phyloP scores from a whole-genome alignment of 2,113 vertebrate genomes.

The Opisthocomus hoazin region DNA sequence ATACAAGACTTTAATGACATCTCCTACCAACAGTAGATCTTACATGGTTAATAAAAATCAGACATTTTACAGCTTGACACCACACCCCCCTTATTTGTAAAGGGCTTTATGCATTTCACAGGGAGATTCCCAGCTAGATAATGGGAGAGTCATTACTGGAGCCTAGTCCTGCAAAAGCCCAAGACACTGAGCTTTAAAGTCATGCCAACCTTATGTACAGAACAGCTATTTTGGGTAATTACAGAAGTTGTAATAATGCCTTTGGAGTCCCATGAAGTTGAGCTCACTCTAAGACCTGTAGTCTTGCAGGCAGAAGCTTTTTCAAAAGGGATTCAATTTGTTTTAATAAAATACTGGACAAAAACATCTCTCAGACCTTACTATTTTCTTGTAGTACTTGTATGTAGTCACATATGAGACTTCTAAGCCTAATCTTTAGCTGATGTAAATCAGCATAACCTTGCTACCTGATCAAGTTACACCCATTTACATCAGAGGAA shows the following conservation, averaged over 20 bases:
- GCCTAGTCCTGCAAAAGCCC: not conserved
- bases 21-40: not conserved
- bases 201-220: not conserved
- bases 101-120: not conserved
- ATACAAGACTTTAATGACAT: not conserved
- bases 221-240: slow-evolving; percentile 18
- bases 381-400: not conserved
- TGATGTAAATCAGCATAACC: not conserved
- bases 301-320: not conserved
- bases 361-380: not conserved
- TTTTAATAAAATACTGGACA: not conserved
- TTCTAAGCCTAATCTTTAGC: not conserved
- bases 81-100: not conserved
- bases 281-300: not conserved
- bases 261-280: not conserved
- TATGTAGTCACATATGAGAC: not conserved
- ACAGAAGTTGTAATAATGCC: slow-evolving; percentile 12
- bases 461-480: not conserved
- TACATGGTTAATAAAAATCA: not conserved
- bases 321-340: not conserved
- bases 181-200: slow-evolving; percentile 21
- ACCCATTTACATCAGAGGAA: not conserved
- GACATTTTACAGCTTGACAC: not conserved
- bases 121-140: not conserved
- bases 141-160: not conserved